These are phyloP conservation scores for Perccottus glenii DNA, from an alignment of 2,113 vertebrate species.

Conservation along the genomic window DNA sequence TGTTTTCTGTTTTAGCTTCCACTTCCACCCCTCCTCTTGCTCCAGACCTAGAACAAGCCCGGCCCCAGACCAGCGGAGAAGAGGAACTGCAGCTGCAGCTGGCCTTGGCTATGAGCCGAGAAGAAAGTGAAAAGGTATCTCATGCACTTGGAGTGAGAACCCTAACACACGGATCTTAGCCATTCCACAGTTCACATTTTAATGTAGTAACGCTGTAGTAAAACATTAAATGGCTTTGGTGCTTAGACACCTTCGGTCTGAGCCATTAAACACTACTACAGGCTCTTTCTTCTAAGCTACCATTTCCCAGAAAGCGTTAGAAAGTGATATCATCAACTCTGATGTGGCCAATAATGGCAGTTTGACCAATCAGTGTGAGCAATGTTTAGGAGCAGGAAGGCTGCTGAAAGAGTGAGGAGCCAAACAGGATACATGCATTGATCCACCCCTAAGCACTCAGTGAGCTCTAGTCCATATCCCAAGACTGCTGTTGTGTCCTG, in stretches of 20 bases:
- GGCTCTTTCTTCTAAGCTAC: slow-evolving; percentile 17
- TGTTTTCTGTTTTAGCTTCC: slow-evolving; percentile 78
- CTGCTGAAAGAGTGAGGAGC: slow-evolving; percentile 43
- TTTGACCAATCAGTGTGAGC: slow-evolving; percentile 43
- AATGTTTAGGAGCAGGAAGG: slow-evolving; percentile 21
- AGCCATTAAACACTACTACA: slow-evolving; percentile 9
- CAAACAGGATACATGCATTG: slow-evolving; percentile 68
- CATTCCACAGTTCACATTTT: slow-evolving; percentile 29
- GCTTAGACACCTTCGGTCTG: slow-evolving; percentile 11
- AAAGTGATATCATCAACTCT: slow-evolving; percentile 55
- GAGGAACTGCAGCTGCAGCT: slow-evolving; percentile 96
- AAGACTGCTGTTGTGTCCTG: slow-evolving; percentile 29
- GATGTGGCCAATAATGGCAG: slow-evolving; percentile 52
- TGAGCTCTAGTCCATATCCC: slow-evolving; percentile 22
- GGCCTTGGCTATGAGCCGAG: slow-evolving; percentile 94
- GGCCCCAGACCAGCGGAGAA: slow-evolving; percentile 90
- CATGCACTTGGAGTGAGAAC: slow-evolving; percentile 6
- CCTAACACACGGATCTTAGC: background rate
- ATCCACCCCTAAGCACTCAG: slow-evolving; percentile 47
- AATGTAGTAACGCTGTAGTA: slow-evolving; percentile 22
- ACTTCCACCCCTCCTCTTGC: slow-evolving; percentile 84
- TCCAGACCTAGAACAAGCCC: slow-evolving; percentile 91
- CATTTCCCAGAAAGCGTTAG: slow-evolving; percentile 50
- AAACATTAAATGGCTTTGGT: slow-evolving; percentile 33
- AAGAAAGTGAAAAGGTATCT: slow-evolving; percentile 93